A percentile compares a stretch with the other conserved stretches of the same genome.
Conservation (phyloP, 2,113 vertebrate genomes). For the Scatophagus argus region DNA sequence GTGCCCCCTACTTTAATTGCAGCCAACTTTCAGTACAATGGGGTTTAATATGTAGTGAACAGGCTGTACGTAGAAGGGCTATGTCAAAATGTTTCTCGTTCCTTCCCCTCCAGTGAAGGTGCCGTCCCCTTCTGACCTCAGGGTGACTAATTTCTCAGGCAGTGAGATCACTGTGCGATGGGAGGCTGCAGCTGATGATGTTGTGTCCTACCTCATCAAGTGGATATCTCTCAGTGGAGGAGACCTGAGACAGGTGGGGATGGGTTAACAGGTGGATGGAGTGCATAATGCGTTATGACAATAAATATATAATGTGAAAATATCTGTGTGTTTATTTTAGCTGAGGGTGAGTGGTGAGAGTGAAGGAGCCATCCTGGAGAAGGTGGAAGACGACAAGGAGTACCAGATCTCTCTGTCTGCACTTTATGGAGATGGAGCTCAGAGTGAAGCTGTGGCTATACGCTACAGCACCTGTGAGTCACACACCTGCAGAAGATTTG, state of each 20-base stretch:
- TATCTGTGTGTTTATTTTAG: constrained; percentile 70
- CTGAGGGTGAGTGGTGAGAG: constrained; percentile 86
- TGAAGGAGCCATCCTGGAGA: constrained; percentile 84
- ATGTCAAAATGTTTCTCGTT: not conserved
- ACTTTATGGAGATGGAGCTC: constrained; percentile 90
- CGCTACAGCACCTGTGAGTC: constrained; percentile 91
- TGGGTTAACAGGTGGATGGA: not conserved
- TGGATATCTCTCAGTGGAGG: constrained; percentile 91
- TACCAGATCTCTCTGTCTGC: constrained; percentile 94
- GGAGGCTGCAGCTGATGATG: constrained; percentile 87
- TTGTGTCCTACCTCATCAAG: constrained; percentile 92
- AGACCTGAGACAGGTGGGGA: constrained; percentile 88
- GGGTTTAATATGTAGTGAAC: no score
- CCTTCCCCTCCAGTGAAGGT: constrained; percentile 86
- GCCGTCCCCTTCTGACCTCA: constrained; percentile 87
- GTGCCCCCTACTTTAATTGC: no score
- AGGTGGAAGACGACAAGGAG: constrained; percentile 88
- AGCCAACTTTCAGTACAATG: no score
- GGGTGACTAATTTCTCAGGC: constrained; percentile 88
- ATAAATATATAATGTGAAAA: not conserved
- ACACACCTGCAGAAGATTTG: no score
- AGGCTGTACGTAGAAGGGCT: no score
- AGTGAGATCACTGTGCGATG: constrained; percentile 87
- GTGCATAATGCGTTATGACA: no score
- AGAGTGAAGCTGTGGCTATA: constrained; percentile 89